These are phyloP conservation scores for Scolopax bukidnonensis DNA, from an alignment of 2,797 vertebrate genomes.

Conservation along the genomic window DNA sequence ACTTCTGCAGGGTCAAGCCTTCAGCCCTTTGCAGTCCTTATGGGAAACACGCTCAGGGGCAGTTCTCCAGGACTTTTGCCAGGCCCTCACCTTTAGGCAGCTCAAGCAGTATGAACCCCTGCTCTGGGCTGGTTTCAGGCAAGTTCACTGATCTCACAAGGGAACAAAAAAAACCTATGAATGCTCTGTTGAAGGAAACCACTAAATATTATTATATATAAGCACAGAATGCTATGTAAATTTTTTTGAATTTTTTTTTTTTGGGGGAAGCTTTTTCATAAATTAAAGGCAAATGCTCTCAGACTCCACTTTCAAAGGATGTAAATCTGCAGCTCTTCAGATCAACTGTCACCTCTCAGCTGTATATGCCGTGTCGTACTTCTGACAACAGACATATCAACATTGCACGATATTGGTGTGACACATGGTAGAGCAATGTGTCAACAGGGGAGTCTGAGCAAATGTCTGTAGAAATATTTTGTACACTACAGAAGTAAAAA, in stretches of 20 bases:
- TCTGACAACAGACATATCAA: slow-evolving; percentile 16
- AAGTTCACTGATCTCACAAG: background rate
- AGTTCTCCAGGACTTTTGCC: background rate
- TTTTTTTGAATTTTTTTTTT: background rate
- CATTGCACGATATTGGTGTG: background rate
- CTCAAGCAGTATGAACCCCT: fast-evolving
- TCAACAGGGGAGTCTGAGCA: background rate
- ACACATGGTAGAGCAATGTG: background rate
- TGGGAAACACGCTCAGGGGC: background rate
- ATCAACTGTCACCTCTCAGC: background rate
- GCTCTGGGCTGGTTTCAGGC: background rate
- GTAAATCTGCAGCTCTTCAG: background rate
- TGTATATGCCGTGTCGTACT: background rate
- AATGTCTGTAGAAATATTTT: background rate
- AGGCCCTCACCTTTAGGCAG: background rate
- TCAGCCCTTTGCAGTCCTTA: background rate
- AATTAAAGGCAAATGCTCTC: background rate
- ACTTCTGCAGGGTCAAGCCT: background rate
- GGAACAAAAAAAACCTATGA: background rate
- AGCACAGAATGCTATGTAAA: background rate
- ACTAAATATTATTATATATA: background rate
- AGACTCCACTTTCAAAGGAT: background rate
- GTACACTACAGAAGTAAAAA: background rate
- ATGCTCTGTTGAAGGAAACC: background rate
- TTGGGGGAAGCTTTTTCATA: background rate